Percentiles rank a stretch among this genome's conserved stretches.
phyloP scores from a whole-genome alignment of 2,113 vertebrate genomes.

The Triplophysa rosa region DNA sequence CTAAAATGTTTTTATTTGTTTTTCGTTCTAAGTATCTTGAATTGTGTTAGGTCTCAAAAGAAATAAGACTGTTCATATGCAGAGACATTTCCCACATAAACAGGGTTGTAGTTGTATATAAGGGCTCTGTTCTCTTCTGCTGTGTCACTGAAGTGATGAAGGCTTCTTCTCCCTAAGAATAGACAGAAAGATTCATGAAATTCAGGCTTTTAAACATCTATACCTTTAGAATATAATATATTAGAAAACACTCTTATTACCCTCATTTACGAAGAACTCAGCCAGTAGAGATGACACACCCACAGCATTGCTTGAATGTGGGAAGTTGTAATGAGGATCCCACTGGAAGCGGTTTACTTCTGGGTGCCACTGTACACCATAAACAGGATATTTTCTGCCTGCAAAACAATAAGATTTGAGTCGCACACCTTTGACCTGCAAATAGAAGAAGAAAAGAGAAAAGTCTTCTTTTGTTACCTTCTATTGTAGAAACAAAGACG shows the following conservation, averaged over 20 bases:
- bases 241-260: slow-evolving; percentile 55
- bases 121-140: slow-evolving; percentile 68
- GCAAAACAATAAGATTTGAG: not conserved
- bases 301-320: slow-evolving; percentile 74
- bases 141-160: slow-evolving; percentile 65
- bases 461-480: slow-evolving; percentile 64
- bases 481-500: slow-evolving; percentile 77
- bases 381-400: slow-evolving; percentile 77
- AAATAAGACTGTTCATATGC: slow-evolving; percentile 40
- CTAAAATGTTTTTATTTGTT: not conserved
- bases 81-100: slow-evolving; percentile 62
- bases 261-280: slow-evolving; percentile 78
- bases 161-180: slow-evolving; percentile 73
- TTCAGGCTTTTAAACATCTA: too few relatives aligned
- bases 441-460: not conserved
- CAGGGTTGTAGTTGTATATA: slow-evolving; percentile 74
- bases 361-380: slow-evolving; percentile 83
- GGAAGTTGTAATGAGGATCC: slow-evolving; percentile 60
- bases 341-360: slow-evolving; percentile 81
- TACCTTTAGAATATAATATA: too few relatives aligned
- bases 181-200: slow-evolving; percentile 33
- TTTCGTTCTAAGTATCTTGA: not conserved
- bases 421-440: not conserved
- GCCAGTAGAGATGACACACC: slow-evolving; percentile 69
- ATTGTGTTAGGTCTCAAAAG: slow-evolving; percentile 32